Base-by-base conservation (phyloP, 2,797 vertebrate genomes). In the Hirundo rustica region DNA sequence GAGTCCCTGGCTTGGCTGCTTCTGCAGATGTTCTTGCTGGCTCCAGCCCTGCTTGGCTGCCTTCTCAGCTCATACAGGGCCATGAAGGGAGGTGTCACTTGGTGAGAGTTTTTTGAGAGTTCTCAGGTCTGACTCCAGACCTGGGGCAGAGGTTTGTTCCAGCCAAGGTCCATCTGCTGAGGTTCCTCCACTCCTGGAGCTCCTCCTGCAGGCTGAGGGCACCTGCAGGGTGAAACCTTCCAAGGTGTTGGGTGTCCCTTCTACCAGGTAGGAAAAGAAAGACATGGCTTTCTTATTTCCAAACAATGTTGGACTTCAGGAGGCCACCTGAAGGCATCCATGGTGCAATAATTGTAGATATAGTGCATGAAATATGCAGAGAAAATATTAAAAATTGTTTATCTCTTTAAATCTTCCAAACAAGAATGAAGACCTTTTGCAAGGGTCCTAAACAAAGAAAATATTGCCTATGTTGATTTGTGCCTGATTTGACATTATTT, bases 141-240 rank as follows among this genome's bases (percentile, higher is more conserved):
- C 26, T 19, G 30, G 20, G 40, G 7, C 48, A 78, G 30, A 70
- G 26, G 11, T 45, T 45, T 83, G 11, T 7, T 81, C 38, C 85
- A 62, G 40, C 40, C 23, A 13, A 75, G 25, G 4, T 29, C 29
- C 47, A 5, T 17, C 72, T 23, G 30, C 44, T 17, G 25, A 11
- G 4, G 17, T 38, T 7, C 62, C 48, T n/a, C 60, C 26, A 3
- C 55, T 94, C 80, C 90, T 67, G 51, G 29, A 89, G 94, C 86
- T 89, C 77, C 93, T 88, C 90, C 80, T 91, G 0, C 55, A 75
- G 92, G 88, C 48, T 51, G 62, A 84, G 21, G 13, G 20, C 30
- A 29, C 16, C 62, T 25, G 34, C n/a, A 48, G 32, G 9, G 16
- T 10, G 50, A 47, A 60, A 14, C 2, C 16, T 53, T 34, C 18